phyloP scores from a whole-genome alignment of 1,140 invertebrate species.

The Trypoxylus dichotomus region DNA sequence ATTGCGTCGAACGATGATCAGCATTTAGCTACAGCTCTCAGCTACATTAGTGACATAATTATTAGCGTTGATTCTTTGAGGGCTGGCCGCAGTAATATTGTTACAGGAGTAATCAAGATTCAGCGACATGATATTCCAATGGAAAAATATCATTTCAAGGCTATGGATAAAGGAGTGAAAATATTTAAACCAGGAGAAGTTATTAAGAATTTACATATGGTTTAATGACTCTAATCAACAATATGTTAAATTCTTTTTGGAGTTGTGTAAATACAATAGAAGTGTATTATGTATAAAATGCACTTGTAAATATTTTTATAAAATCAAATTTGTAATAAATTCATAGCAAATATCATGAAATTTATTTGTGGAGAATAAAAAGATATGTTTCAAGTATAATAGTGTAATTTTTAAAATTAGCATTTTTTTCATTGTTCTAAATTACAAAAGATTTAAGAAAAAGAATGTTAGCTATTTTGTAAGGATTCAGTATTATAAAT shows the following conservation, averaged over 20 bases:
- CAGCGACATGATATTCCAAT: constrained; percentile 54
- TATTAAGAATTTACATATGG: not conserved
- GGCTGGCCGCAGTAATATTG: constrained; percentile 68
- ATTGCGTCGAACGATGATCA: constrained; percentile 60
- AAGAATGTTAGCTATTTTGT: too few species aligned
- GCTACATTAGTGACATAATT: constrained; percentile 63
- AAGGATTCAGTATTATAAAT: too few species aligned
- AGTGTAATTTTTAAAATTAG: too few species aligned
- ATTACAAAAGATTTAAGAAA: too few species aligned
- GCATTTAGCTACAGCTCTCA: constrained; percentile 60
- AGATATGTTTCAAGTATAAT: too few species aligned
- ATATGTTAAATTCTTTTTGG: not conserved
- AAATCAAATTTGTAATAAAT: too few species aligned
- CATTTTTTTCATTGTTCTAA: too few species aligned
- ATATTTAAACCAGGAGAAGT: constrained; percentile 9
- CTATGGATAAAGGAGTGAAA: not conserved
- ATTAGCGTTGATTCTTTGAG: constrained; percentile 65
- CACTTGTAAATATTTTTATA: too few species aligned
- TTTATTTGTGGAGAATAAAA: too few species aligned
- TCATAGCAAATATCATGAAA: too few species aligned
- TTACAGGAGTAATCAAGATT: constrained; percentile 67
- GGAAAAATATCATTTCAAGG: constrained; percentile 19
- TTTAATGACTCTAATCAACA: not conserved
- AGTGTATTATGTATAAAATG: too few species aligned
- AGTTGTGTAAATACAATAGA: too few species aligned